Evolutionary conservation across 2,113 vertebrate genomes (phyloP).

Genomic region (Pollimyrus isidori): DNA sequence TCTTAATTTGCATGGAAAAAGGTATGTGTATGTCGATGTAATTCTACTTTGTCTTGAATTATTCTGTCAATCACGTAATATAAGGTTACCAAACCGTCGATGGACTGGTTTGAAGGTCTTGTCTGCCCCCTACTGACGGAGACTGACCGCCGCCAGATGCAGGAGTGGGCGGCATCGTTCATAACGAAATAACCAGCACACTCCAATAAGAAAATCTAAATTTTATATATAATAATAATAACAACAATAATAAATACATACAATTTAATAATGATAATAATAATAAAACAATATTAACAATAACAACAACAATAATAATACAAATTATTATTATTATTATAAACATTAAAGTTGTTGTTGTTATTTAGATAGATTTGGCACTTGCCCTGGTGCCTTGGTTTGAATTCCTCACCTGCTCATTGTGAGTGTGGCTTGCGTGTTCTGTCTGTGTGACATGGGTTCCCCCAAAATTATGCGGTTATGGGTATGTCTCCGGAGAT

Average conservation of each 20-base stretch:
- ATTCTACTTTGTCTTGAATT: not conserved
- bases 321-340: too few relatives aligned
- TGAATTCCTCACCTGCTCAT: not conserved
- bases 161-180: not conserved
- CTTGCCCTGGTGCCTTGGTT: not conserved
- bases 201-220: not conserved
- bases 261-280: not conserved
- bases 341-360: not conserved
- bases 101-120: not conserved
- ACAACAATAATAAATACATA: not conserved
- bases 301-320: too few relatives aligned
- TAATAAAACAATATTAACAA: too few relatives aligned
- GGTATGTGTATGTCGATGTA: not conserved
- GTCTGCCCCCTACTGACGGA: constrained; percentile 43
- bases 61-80: not conserved
- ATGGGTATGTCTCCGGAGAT: not conserved
- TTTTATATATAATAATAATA: not conserved
- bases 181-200: not conserved
- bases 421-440: not conserved
- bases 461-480: not conserved
- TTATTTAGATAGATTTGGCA: not conserved
- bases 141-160: not conserved
- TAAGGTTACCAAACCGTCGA: not conserved
- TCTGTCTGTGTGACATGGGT: not conserved
- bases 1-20: not conserved